Percentiles rank a stretch among this genome's conserved stretches.
Evolutionary conservation across 2,113 vertebrate species (phyloP).

Genomic region (Hippoglossus stenolepis): DNA sequence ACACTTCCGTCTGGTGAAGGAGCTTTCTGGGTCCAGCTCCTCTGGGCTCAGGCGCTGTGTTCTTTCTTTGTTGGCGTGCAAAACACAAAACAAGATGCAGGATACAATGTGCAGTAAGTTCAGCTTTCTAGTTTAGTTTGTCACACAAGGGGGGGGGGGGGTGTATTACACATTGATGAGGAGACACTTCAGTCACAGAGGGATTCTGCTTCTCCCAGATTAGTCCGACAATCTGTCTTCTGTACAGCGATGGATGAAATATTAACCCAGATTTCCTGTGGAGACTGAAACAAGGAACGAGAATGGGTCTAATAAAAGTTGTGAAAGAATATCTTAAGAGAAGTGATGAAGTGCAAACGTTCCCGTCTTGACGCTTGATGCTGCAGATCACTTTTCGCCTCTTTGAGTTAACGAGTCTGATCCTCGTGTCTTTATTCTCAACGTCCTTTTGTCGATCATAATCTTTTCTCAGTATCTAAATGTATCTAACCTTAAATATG

Average conservation of each 20-base stretch:
- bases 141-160: neutral
- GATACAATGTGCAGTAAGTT: slow-evolving; percentile 4
- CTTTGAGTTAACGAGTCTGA: neutral
- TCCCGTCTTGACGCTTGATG: too few relatives aligned
- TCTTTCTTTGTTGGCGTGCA: slow-evolving; percentile 29
- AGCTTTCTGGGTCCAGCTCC: slow-evolving; percentile 46
- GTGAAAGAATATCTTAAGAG: neutral
- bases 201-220: slow-evolving; percentile 1
- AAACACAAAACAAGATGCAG: slow-evolving; percentile 9
- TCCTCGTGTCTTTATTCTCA: too few relatives aligned
- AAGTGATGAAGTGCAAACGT: neutral
- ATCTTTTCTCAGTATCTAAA: too few relatives aligned
- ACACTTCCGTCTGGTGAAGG: slow-evolving; percentile 50
- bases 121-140: slow-evolving; percentile 1
- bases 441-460: too few relatives aligned
- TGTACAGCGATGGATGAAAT: slow-evolving; percentile 20
- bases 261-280: slow-evolving; percentile 27
- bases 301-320: neutral
- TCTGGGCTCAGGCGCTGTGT: slow-evolving; percentile 21
- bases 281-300: neutral
- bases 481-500: too few relatives aligned
- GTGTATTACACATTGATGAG: slow-evolving; percentile 17
- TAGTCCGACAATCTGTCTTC: slow-evolving; percentile 15
- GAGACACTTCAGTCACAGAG: neutral
- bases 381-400: too few relatives aligned